Conservation (phyloP, 35 echinoderm and acorn worm species). For the Stichopus chloronotus region DNA sequence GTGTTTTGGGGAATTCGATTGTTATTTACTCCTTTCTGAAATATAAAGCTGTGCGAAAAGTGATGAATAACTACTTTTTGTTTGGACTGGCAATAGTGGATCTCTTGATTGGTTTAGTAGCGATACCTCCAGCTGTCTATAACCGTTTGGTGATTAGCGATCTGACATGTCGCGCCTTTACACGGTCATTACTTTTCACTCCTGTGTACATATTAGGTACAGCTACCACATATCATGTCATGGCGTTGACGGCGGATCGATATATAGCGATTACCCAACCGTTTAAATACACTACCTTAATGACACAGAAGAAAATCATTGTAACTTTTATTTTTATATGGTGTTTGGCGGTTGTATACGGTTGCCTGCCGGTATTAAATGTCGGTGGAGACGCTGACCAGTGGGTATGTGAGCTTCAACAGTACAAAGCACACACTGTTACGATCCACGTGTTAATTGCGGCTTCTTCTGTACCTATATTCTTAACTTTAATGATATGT, state of each 20-base stretch:
- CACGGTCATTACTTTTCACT: slow-evolving; percentile 16
- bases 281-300: not conserved
- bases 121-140: slow-evolving; percentile 10
- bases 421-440: not conserved
- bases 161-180: not conserved
- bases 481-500: not conserved
- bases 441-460: not conserved
- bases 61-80: slow-evolving; percentile 18
- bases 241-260: slow-evolving; percentile 14
- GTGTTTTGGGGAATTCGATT: not conserved
- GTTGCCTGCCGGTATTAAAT: not conserved
- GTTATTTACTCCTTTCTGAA: slow-evolving; percentile 10
- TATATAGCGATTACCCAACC: slow-evolving; percentile 3
- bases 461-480: not conserved
- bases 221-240: not conserved
- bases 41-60: not conserved
- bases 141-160: slow-evolving; percentile 33
- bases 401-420: slow-evolving; percentile 20
- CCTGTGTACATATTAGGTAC: not conserved
- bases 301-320: not conserved
- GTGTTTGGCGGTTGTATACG: not conserved
- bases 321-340: not conserved
- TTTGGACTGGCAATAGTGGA: not conserved
- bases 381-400: not conserved
- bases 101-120: not conserved